These are phyloP conservation scores for Perca flavescens DNA, from an alignment of 2,113 vertebrate species.

Conservation along the genomic window DNA sequence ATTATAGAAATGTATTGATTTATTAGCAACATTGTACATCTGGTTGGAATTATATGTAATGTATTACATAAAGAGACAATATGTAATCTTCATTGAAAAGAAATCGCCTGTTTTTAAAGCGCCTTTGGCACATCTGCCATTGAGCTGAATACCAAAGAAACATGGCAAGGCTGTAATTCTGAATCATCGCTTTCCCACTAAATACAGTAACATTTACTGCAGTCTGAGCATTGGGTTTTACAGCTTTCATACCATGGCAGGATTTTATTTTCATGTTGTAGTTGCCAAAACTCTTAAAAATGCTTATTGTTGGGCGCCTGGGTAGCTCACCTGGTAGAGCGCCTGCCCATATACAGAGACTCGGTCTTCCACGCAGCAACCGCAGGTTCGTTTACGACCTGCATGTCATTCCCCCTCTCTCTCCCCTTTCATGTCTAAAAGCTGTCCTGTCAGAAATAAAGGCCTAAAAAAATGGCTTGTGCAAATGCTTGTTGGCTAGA, in stretches of 20 bases:
- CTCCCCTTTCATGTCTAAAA: no score
- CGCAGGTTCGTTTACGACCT: no score
- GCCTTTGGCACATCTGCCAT: not conserved
- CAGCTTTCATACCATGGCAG: not conserved
- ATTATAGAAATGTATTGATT: not conserved
- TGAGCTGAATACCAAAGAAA: not conserved
- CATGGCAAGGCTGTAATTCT: not conserved
- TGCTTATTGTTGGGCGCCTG: not conserved
- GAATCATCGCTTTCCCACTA: not conserved
- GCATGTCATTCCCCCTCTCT: no score
- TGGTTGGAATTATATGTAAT: not conserved
- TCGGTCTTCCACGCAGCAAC: no score
- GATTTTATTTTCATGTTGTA: not conserved
- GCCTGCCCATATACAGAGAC: no score
- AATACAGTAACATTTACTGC: not conserved
- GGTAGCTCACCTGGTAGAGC: no score
- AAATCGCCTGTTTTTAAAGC: not conserved
- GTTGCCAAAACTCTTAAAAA: slow-evolving; percentile 19
- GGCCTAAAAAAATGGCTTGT: no score
- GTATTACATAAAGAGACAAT: not conserved
- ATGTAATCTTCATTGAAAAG: not conserved
- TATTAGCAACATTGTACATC: not conserved
- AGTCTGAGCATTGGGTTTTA: not conserved
- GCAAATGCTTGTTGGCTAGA: no score
- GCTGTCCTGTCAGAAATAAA: no score